Evolutionary conservation across 2,113 vertebrate genomes (phyloP).

Genomic region (Charina bottae): DNA sequence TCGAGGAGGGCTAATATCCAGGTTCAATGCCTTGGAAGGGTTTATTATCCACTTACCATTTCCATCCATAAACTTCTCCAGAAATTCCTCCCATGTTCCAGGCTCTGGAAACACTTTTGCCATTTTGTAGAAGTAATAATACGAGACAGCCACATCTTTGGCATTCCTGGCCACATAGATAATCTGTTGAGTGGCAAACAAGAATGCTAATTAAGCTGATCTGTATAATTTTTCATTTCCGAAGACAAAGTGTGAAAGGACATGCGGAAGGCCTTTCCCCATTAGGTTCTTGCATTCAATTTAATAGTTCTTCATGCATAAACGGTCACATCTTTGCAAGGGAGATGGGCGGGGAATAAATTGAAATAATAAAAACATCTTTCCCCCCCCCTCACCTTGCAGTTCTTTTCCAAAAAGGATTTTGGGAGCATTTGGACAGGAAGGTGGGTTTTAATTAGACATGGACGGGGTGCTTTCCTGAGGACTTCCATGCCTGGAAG

Average conservation of each 20-base stretch:
- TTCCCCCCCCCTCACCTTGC: conserved; percentile 62
- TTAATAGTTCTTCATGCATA: background rate
- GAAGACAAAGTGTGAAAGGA: no score
- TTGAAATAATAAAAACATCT: no score
- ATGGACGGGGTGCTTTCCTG: conserved; percentile 5
- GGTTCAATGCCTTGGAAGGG: background rate
- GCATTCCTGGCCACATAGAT: conserved; percentile 80
- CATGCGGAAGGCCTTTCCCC: background rate
- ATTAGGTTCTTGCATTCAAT: background rate
- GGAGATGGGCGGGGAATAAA: no score
- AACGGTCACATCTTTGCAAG: background rate
- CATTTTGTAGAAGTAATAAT: conserved; percentile 79
- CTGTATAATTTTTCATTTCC: background rate
- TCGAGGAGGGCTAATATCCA: background rate
- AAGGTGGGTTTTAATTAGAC: conserved; percentile 66
- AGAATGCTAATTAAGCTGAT: background rate
- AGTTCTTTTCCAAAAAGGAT: conserved; percentile 57
- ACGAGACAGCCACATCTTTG: conserved; percentile 80
- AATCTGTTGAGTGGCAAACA: conserved; percentile 60
- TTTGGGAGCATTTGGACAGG: conserved; percentile 61
- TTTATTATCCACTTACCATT: conserved; percentile 51
- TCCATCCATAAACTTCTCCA: conserved; percentile 75
- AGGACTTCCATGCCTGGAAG: conserved; percentile 54
- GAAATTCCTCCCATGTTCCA: conserved; percentile 77
- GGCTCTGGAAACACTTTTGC: conserved; percentile 71